Evolutionary conservation across 2,888 invertebrate genomes (phyloP).

Genomic region (Poecilobothrus nobilitatus): DNA sequence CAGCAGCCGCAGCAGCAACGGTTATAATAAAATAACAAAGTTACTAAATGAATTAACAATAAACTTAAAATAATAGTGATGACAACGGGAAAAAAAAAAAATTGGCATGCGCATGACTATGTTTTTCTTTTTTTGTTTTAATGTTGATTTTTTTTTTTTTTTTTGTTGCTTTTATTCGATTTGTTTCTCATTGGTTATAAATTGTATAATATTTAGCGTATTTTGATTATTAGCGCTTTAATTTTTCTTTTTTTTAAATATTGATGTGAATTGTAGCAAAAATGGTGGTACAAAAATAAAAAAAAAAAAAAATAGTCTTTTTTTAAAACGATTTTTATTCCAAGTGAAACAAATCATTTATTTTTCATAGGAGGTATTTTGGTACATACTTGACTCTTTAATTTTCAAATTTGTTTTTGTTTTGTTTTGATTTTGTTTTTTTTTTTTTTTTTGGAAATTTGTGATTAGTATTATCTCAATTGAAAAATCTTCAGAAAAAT

Average conservation of each 20-base stretch:
- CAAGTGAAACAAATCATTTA: not conserved
- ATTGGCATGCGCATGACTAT: not conserved
- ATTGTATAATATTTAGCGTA: too few species aligned
- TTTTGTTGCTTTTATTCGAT: not conserved
- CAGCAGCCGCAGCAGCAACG: too few species aligned
- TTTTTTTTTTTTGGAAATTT: not conserved
- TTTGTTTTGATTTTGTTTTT: not conserved
- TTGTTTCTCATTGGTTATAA: not conserved
- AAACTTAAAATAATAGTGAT: not conserved
- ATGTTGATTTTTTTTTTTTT: not conserved
- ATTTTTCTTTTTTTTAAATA: too few species aligned
- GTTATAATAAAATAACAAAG: too few species aligned
- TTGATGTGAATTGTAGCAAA: not conserved
- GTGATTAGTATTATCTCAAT: slow-evolving; percentile 1
- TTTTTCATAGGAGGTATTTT: too few species aligned
- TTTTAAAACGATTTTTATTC: not conserved
- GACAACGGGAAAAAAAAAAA: not conserved
- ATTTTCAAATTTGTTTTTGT: not conserved
- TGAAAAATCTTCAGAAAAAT: not conserved
- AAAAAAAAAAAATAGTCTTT: not conserved
- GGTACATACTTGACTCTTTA: too few species aligned
- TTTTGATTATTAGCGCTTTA: not conserved
- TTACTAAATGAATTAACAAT: too few species aligned
- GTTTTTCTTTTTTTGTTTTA: too few species aligned
- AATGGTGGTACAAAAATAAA: not conserved